Evolutionary conservation across 92 coral and sea anemone genomes (phyloP), one percentile per base, ranked within the genome.

Genomic region (Virgularia gustaviana): DNA sequence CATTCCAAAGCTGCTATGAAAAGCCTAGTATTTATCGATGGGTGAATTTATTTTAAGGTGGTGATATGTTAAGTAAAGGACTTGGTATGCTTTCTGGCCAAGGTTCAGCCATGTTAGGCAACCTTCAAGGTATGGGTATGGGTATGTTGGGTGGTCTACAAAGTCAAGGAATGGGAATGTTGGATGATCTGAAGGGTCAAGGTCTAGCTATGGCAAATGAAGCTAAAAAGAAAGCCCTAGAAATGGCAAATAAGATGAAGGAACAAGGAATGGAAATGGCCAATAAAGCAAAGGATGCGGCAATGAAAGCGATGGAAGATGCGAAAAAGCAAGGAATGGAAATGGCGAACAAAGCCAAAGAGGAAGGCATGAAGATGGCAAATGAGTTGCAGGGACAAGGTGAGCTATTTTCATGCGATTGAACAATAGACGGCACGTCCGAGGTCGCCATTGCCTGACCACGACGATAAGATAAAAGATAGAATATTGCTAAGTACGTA

Each of bases 301-400:
- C 82, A 18, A 39, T 57, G 70, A 84, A 81, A 31, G 42, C 77
- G 71, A 85, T 79, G 13, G 52, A 58, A n/a, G 55, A 76, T 45
- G 32, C 67, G 20, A 84, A 83, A 71, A 83, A 82, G 2, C 88
- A 87, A 55, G 92, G 86, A 18, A 79, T 65, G 83, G 83, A 84
- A 18, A 30, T 79, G 76, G 87, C 83, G 24, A 84, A 78, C 49
- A 65, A 82, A 22, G 31, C 80, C 7, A 82, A 84, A 66, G 89
- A 86, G 12, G 90, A 90, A 58, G 96, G 94, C 36, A 54, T 81
- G 82, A 87, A 89, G 3, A 67, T 81, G 82, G 96, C 70, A 1
- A 86, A 86, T 62, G 65, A 86, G 37, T 56, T 84, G 39, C 86
- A 87, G 49, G 90, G 88, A 9, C 84, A 72, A 76, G 88, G 90